Conservation (phyloP, 2,888 invertebrate genomes). For the Ectropis crepuscularia region DNA sequence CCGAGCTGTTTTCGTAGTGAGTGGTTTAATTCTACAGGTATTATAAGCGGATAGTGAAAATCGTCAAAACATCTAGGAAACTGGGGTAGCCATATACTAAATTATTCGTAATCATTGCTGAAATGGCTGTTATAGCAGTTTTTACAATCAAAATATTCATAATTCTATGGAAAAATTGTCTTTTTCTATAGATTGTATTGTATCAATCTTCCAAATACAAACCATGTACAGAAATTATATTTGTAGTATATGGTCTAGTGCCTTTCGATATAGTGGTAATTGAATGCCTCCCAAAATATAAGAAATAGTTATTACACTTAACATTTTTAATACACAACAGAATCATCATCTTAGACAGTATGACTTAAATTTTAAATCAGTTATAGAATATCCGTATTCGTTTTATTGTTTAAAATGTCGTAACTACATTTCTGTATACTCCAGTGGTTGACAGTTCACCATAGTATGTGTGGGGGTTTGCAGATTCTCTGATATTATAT, state of each 20-base stretch:
- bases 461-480: no score
- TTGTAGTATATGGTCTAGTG: constrained; percentile 80
- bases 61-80: no score
- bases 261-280: constrained; percentile 76
- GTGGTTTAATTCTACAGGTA: no score
- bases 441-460: no score
- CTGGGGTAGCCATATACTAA: no score
- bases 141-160: neutral
- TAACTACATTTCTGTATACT: no score
- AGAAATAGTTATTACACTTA: constrained; percentile 16
- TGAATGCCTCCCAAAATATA: constrained; percentile 50
- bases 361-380: neutral
- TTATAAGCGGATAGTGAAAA: no score
- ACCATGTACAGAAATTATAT: constrained; percentile 75
- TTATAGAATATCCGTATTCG: neutral
- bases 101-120: no score
- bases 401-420: no score
- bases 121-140: no score
- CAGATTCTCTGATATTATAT: no score
- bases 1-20: no score
- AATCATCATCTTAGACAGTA: neutral
- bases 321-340: constrained; percentile 3
- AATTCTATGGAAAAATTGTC: constrained; percentile 11
- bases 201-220: constrained; percentile 55
- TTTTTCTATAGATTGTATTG: constrained; percentile 5